phyloP scores from a whole-genome alignment of 1,140 invertebrate species.

The Monochamus saltuarius region DNA sequence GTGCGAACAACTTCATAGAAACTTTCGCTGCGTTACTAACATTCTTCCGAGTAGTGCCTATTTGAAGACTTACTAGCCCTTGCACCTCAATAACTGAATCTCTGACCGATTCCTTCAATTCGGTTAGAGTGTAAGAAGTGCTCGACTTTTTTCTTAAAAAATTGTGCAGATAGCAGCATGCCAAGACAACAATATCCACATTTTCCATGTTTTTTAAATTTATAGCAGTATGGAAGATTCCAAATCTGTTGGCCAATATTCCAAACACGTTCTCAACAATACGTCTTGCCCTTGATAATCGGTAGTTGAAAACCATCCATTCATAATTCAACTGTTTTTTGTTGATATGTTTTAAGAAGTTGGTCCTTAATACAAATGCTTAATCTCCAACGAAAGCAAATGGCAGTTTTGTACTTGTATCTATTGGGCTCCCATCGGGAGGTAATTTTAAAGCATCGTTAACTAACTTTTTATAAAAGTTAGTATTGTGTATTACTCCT shows the following conservation, averaged over 20 bases:
- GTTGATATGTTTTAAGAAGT: constrained; percentile 48
- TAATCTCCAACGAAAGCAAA: constrained; percentile 53
- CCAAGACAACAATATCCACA: constrained; percentile 21
- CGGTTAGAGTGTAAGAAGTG: not conserved
- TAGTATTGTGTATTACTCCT: constrained; percentile 38
- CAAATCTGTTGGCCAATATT: constrained; percentile 19
- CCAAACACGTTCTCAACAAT: constrained; percentile 27
- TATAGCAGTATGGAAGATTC: constrained; percentile 25
- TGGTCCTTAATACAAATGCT: constrained; percentile 50
- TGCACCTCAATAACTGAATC: constrained; percentile 11
- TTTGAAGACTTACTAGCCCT: constrained; percentile 16
- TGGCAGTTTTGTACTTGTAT: constrained; percentile 29
- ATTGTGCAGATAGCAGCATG: constrained; percentile 26
- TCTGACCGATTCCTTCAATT: constrained; percentile 10
- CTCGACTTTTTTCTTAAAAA: too few relatives aligned
- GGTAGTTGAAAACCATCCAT: constrained; percentile 28
- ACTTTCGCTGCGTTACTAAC: not conserved
- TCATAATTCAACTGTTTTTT: constrained; percentile 27
- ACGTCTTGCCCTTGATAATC: constrained; percentile 15
- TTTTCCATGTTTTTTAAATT: constrained; percentile 13
- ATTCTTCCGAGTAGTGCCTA: constrained; percentile 1
- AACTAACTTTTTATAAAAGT: constrained; percentile 30
- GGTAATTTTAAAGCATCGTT: constrained; percentile 11
- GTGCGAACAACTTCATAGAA: not conserved
- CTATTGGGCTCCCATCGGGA: too few relatives aligned